phyloP scores from a whole-genome alignment of 1,140 invertebrate species.

The Pararge aegeria region DNA sequence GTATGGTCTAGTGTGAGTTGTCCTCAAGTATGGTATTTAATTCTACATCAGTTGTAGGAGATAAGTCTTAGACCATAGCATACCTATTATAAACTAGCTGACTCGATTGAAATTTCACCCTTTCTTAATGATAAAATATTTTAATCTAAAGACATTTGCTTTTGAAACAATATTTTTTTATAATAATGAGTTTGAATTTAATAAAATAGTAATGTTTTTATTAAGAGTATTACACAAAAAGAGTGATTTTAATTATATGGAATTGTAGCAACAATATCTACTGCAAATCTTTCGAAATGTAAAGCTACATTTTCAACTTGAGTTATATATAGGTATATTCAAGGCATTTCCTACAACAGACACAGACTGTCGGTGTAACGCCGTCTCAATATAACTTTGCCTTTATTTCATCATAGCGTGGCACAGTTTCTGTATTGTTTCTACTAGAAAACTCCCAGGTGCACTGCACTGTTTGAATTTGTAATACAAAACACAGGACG shows the following conservation, averaged over 20 bases:
- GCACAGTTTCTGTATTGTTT: constrained; percentile 5
- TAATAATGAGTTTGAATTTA: no score
- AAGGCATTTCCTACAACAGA: constrained; percentile 43
- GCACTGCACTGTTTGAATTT: constrained; percentile 27
- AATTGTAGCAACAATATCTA: no score
- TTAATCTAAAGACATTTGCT: no score
- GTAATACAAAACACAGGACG: constrained; percentile 15
- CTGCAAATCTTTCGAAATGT: constrained; percentile 46
- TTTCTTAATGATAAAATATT: no score
- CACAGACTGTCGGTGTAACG: constrained; percentile 30
- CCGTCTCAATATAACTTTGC: constrained; percentile 32
- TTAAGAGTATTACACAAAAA: no score
- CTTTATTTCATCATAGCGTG: constrained; percentile 26
- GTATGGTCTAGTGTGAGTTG: no score
- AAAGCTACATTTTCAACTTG: constrained; percentile 46
- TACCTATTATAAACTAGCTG: neutral
- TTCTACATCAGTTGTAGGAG: constrained; percentile 6
- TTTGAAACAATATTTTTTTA: no score
- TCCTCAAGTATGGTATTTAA: constrained; percentile 3
- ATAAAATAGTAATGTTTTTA: no score
- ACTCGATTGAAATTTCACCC: no score
- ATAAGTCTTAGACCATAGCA: neutral
- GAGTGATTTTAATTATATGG: no score
- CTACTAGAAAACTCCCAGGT: constrained; percentile 19
- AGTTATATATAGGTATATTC: constrained; percentile 56